Conservation (phyloP, 1,140 invertebrate species). For the Drosophila repletoides region DNA sequence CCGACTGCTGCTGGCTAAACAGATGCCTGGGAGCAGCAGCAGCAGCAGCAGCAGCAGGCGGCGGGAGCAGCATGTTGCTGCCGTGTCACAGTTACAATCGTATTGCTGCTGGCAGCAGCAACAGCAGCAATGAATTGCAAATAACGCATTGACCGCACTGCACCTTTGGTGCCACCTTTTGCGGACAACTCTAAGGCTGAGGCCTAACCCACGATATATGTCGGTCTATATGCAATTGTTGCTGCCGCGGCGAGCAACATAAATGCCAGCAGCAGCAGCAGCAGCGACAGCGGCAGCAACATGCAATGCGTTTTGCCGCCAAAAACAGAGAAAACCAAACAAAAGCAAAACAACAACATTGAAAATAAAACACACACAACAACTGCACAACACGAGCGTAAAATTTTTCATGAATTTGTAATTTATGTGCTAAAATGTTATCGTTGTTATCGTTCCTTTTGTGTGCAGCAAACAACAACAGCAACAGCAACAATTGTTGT, state of each 20-base stretch:
- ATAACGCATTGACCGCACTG: slow-evolving; percentile 77
- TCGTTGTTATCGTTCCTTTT: slow-evolving; percentile 75
- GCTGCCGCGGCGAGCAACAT: slow-evolving; percentile 51
- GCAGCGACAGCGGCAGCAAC: slow-evolving; percentile 53
- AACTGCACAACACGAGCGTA: slow-evolving; percentile 72
- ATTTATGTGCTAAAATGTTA: slow-evolving; percentile 80
- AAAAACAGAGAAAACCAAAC: slow-evolving; percentile 69
- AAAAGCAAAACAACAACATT: slow-evolving; percentile 45
- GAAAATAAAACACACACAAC: slow-evolving; percentile 36
- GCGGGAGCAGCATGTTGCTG: background rate
- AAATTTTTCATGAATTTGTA: slow-evolving; percentile 80
- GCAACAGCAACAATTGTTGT: slow-evolving; percentile 18
- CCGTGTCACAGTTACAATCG: slow-evolving; percentile 39
- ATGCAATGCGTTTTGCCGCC: slow-evolving; percentile 75
- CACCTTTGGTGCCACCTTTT: slow-evolving; percentile 77
- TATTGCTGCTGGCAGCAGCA: slow-evolving; percentile 33
- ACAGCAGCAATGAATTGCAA: slow-evolving; percentile 74
- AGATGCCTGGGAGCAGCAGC: slow-evolving; percentile 18
- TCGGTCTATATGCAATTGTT: slow-evolving; percentile 44
- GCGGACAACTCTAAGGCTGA: slow-evolving; percentile 64
- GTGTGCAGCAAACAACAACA: slow-evolving; percentile 37
- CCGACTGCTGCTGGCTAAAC: slow-evolving; percentile 18
- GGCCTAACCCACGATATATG: slow-evolving; percentile 64
- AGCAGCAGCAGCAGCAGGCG: background rate
- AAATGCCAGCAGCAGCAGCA: slow-evolving; percentile 62